Conservation (phyloP, 2,888 invertebrate species). For the Odontothrips loti region DNA sequence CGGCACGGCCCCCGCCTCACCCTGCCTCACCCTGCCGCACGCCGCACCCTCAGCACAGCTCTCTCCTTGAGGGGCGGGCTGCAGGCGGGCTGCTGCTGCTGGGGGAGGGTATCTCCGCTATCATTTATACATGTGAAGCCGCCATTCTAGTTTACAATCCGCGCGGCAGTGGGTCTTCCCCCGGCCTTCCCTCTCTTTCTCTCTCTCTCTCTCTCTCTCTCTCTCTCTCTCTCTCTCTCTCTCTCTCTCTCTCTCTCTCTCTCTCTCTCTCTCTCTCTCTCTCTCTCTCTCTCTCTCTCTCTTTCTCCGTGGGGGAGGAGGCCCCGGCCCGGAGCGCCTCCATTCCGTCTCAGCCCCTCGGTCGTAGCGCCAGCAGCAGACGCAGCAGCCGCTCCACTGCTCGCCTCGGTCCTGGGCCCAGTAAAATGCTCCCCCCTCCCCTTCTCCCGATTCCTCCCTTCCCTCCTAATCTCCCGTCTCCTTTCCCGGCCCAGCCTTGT, state of each 20-base stretch:
- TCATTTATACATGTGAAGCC: constrained; percentile 25
- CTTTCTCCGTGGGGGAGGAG: not conserved
- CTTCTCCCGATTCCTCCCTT: not conserved
- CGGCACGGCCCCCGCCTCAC: not conserved
- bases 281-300: not conserved
- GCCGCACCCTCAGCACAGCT: too few relatives aligned
- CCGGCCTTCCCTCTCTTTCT: not conserved
- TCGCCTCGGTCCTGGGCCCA: too few relatives aligned
- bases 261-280: not conserved
- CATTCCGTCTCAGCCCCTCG: too few relatives aligned
- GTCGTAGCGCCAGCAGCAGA: too few relatives aligned
- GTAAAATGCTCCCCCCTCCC: not conserved
- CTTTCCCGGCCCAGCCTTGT: not conserved
- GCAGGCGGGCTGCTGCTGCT: not conserved
- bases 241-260: not conserved
- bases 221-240: not conserved
- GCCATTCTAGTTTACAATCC: constrained; percentile 24
- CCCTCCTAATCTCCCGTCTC: not conserved
- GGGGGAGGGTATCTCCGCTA: not conserved
- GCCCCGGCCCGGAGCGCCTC: too few relatives aligned
- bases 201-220: not conserved
- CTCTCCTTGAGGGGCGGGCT: too few relatives aligned
- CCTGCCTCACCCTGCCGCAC: too few relatives aligned
- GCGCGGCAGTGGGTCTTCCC: not conserved
- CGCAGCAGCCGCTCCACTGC: too few relatives aligned